Percentiles rank a stretch among this genome's conserved stretches.
These are phyloP conservation scores for Guaruba guarouba DNA, from an alignment of 2,113 vertebrate species.

Conservation along the genomic window DNA sequence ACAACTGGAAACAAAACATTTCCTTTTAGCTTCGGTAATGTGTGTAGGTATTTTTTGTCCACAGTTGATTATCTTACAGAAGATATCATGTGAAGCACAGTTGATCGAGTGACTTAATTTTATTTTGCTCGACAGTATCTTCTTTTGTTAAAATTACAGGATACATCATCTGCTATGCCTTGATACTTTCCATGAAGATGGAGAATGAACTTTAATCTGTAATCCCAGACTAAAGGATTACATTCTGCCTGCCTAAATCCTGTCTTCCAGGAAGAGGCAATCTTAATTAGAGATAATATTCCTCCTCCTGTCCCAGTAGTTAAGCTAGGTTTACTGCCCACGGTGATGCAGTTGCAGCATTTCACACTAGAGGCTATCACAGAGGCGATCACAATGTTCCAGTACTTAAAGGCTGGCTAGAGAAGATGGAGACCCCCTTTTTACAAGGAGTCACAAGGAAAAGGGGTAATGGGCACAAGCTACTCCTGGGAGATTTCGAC, in stretches of 20 bases:
- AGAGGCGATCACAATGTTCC: not conserved
- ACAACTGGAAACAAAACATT: not conserved
- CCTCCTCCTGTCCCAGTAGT: not conserved
- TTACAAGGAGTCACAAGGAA: not conserved
- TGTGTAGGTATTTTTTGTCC: not conserved
- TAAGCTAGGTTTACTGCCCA: not conserved
- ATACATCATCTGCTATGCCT: not conserved
- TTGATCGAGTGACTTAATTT: not conserved
- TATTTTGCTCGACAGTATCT: not conserved
- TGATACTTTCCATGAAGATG: not conserved
- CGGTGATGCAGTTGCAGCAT: fast-evolving
- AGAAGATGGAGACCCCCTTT: not conserved
- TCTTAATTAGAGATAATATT: not conserved
- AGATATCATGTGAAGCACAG: not conserved
- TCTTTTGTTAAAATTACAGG: not conserved
- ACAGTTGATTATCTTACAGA: not conserved
- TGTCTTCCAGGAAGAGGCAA: not conserved
- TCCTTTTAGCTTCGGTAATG: not conserved
- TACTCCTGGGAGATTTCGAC: not conserved
- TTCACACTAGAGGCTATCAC: not conserved
- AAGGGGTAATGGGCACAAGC: not conserved
- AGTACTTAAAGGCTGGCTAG: not conserved
- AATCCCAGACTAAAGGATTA: not conserved
- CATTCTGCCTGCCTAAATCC: not conserved
- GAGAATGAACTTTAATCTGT: not conserved